A percentile compares a stretch with the other conserved stretches of the same genome.
These are phyloP conservation scores for Charina bottae DNA, from an alignment of 2,113 vertebrate species.

Conservation along the genomic window DNA sequence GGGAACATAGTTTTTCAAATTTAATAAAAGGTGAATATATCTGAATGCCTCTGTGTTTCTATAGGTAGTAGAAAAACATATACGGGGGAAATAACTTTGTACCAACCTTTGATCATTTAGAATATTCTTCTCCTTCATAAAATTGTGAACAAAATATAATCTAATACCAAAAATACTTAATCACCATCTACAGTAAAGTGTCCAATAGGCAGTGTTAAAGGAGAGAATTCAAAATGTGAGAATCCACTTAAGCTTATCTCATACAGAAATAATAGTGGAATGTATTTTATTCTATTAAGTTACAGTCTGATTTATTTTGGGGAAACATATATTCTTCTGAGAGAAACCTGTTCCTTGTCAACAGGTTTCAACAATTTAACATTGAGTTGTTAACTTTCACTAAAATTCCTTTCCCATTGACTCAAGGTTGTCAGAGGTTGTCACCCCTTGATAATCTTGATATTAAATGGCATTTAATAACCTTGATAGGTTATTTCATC, in stretches of 20 bases:
- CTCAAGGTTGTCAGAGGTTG: neutral
- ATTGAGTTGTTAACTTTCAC: neutral
- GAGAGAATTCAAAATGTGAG: neutral
- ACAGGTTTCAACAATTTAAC: neutral
- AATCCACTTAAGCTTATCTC: neutral
- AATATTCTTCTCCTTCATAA: neutral
- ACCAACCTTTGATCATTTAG: neutral
- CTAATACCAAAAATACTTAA: neutral
- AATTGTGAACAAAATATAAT: neutral
- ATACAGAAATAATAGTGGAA: neutral
- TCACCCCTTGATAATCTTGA: neutral
- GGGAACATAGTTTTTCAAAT: neutral
- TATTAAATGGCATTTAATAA: neutral
- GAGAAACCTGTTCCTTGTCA: neutral
- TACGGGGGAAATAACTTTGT: neutral
- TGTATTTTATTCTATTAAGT: neutral
- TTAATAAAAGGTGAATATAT: neutral
- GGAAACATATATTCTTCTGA: neutral
- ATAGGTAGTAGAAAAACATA: neutral
- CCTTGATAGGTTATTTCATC: neutral
- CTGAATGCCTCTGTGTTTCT: neutral
- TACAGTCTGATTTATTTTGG: neutral
- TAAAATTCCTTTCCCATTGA: neutral
- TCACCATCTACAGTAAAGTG: neutral
- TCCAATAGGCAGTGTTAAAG: neutral